Evolutionary conservation across 2,113 vertebrate species (phyloP).

Genomic region (Thymallus thymallus): DNA sequence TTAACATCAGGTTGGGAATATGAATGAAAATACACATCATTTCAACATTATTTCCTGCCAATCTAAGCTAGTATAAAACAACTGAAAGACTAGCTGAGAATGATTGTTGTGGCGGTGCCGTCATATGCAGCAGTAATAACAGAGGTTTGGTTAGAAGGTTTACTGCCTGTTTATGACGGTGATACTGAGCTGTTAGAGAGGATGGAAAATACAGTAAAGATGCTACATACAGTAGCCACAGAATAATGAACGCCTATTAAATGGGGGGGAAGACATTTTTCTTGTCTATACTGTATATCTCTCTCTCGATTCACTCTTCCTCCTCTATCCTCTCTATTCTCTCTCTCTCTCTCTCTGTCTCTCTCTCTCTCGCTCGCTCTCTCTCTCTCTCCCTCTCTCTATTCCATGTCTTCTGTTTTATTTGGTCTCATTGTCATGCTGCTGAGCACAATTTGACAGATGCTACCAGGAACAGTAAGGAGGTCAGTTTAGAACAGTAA

Average conservation of each 20-base stretch:
- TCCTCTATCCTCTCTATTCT: not conserved
- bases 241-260: not conserved
- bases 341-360: not conserved
- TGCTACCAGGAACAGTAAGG: slow-evolving; percentile 41
- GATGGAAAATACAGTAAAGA: not conserved
- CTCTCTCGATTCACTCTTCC: not conserved
- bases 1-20: not conserved
- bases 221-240: not conserved
- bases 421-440: slow-evolving; percentile 33
- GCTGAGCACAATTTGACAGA: slow-evolving; percentile 48
- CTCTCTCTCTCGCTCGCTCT: not conserved
- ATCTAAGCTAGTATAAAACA: not conserved
- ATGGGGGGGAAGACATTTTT: not conserved
- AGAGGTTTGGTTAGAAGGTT: not conserved
- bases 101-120: not conserved
- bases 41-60: too few relatives aligned
- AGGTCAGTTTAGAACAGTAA: slow-evolving; percentile 44
- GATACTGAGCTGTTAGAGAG: not conserved
- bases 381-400: not conserved
- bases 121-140: too few relatives aligned
- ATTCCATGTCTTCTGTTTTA: slow-evolving; percentile 9
- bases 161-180: not conserved
- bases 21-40: not conserved
- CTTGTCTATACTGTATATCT: too few relatives aligned
- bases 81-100: not conserved